Evolutionary conservation across 2,797 vertebrate species (phyloP).

Genomic region (Oryzias dopingdopingensis): DNA sequence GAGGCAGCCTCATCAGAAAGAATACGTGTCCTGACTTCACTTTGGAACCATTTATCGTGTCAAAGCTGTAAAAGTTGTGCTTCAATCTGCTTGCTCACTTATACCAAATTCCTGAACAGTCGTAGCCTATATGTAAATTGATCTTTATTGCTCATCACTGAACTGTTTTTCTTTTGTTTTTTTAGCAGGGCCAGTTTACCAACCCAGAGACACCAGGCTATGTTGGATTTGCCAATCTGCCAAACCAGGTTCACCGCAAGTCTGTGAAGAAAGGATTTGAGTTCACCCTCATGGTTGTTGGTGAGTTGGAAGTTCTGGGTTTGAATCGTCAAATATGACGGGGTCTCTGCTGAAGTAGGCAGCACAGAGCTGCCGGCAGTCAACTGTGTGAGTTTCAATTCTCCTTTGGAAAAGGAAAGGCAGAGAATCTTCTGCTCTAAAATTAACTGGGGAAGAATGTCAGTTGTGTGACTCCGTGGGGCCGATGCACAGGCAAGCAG

Average conservation of each 20-base stretch:
- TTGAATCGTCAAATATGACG: too few relatives aligned
- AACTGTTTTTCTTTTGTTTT: background rate
- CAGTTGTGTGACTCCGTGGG: slow-evolving; percentile 47
- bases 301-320: slow-evolving; percentile 76
- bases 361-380: slow-evolving; percentile 14
- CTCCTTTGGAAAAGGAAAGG: slow-evolving; percentile 48
- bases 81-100: too few relatives aligned
- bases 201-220: slow-evolving; percentile 98
- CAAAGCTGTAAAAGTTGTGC: too few relatives aligned
- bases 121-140: too few relatives aligned
- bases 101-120: too few relatives aligned
- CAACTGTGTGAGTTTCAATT: slow-evolving; percentile 50
- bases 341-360: slow-evolving; percentile 41
- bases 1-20: too few relatives aligned
- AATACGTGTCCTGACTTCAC: too few relatives aligned
- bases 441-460: slow-evolving; percentile 77
- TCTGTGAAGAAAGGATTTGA: slow-evolving; percentile 99
- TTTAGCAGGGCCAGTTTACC: slow-evolving; percentile 85
- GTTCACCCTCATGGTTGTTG: slow-evolving; percentile 98
- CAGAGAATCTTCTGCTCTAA: slow-evolving; percentile 71
- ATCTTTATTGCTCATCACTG: too few relatives aligned
- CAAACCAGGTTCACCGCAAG: slow-evolving; percentile 98
- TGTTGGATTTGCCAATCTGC: slow-evolving; percentile 96
- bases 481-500: slow-evolving; percentile 30
- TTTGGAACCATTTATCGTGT: too few relatives aligned